A percentile compares a stretch with the other conserved stretches of the same genome.
phyloP scores from a whole-genome alignment of 2,888 invertebrate species.

The Malthinus flaveolus region DNA sequence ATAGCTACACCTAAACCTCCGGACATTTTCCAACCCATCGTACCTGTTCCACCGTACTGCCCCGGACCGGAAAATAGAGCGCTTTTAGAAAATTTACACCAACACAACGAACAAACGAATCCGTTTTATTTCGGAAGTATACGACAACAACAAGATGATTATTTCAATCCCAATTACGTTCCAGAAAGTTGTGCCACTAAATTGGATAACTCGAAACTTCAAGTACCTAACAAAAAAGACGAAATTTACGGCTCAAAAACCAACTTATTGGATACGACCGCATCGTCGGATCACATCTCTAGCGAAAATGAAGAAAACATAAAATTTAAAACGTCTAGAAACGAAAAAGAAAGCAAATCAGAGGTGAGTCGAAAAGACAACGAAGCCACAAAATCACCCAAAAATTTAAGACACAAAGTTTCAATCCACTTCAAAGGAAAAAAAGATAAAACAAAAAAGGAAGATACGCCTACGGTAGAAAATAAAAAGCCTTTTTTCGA shows the following conservation, averaged over 20 bases:
- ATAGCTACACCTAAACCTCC: neutral
- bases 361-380: conserved; percentile 27
- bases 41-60: conserved; percentile 21
- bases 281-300: conserved; percentile 27
- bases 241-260: conserved; percentile 35
- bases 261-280: conserved; percentile 26
- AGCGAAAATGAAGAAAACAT: conserved; percentile 49
- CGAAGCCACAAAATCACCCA: conserved; percentile 39
- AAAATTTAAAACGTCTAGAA: conserved; percentile 38
- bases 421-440: conserved; percentile 56
- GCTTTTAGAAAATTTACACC: neutral
- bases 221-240: conserved; percentile 21
- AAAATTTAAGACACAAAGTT: conserved; percentile 52
- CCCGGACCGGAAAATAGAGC: conserved; percentile 11
- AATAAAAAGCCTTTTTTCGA: conserved; percentile 44
- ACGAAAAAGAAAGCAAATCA: conserved; percentile 21
- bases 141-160: conserved; percentile 38
- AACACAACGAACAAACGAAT: conserved; percentile 21
- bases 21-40: conserved; percentile 27
- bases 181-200: conserved; percentile 41
- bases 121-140: conserved; percentile 49
- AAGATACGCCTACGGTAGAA: conserved; percentile 32
- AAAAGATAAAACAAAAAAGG: conserved; percentile 41
- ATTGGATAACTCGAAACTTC: conserved; percentile 10
- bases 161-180: conserved; percentile 45